phyloP scores from a whole-genome alignment of 2,797 vertebrate species.

The Enteromius viviparus region DNA sequence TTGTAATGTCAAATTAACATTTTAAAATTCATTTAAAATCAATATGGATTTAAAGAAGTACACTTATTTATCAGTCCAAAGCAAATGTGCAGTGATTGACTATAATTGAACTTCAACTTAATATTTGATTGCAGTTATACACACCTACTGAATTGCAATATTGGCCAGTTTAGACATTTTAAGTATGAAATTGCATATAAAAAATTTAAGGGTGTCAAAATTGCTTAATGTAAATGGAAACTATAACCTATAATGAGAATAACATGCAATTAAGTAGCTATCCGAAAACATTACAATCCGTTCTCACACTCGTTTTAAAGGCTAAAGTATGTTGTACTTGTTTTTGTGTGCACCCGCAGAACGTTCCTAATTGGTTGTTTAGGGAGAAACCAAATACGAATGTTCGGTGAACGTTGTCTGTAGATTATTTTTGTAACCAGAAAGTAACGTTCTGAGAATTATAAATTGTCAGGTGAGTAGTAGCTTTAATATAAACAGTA shows the following conservation, averaged over 20 bases:
- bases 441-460: background rate
- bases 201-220: background rate
- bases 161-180: background rate
- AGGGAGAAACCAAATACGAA: background rate
- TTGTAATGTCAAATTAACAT: background rate
- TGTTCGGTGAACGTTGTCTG: background rate
- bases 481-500: background rate
- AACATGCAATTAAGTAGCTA: background rate
- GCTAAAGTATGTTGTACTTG: background rate
- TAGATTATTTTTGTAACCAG: background rate
- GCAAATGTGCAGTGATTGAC: background rate
- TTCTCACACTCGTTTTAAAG: background rate
- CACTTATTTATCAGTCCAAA: background rate
- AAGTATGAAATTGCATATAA: background rate
- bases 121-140: background rate
- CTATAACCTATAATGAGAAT: background rate
- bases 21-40: background rate
- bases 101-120: background rate
- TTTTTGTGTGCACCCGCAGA: background rate
- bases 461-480: background rate
- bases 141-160: background rate
- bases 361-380: background rate
- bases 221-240: background rate
- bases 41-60: background rate
- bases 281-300: background rate